Base-by-base conservation (phyloP, 2,888 invertebrate genomes). In the Steromphala cineraria region DNA sequence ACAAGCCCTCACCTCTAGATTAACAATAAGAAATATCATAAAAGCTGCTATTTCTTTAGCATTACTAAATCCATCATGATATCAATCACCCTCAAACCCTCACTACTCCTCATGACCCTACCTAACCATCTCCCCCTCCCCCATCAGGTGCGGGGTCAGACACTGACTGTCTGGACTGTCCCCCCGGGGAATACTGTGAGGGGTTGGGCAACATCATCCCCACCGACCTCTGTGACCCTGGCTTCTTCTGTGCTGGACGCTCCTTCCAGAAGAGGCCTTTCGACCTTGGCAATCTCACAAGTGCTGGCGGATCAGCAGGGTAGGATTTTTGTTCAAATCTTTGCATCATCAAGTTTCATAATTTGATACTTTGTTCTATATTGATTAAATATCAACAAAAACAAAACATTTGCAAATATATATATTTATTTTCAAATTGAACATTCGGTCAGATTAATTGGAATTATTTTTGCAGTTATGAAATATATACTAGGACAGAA, bases 181-280 rank as follows among this genome's bases (percentile, higher is more conserved):
- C 91, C 0, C 90, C 92, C 10, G 92, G 92, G 8, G 87, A 88
- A 56, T 93, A 89, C 87, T 93, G 93, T 87, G 89, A 90, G 75
- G 92, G 92, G 0, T 78, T 85, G 0, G 92, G 90, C 19, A 92
- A 92, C 80, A 81, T 88, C 17, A 77, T 88, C 10, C 91, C 92
- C 17, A 87, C 87, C 80, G 92, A 90, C 2, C 83, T 86, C 8
- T 93, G 92, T 89, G 91, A 90, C 28, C 87, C 86, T 28, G 92
- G 92, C 53, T 92, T 91, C 84, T 92, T 87, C 88, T 93, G 92
- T 84, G 85, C 87, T 52, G 92, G 91, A 1, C 90, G 89, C 8
- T 88, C 91, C 19, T 86, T 83, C 80, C 87, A 86, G 55, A 84
- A 84, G 24, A 76, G 90, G 77, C 92, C 92, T 0, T 92, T 87